These are phyloP conservation scores for Enteromius viviparus DNA, from an alignment of 2,797 vertebrate species.

Conservation along the genomic window DNA sequence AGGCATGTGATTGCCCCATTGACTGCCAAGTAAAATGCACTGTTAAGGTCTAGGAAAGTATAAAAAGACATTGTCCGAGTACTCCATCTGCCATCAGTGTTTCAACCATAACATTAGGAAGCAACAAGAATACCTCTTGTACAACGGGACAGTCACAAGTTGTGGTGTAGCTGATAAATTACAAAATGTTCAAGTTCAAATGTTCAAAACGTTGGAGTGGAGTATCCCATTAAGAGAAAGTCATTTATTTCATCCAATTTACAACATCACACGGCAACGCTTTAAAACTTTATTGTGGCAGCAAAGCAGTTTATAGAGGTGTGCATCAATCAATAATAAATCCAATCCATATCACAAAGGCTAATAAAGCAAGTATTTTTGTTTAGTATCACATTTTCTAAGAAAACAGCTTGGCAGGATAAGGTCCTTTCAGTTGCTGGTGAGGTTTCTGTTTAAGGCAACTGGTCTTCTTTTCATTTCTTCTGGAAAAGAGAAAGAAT, in stretches of 20 bases:
- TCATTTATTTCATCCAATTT: neutral
- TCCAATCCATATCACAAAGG: neutral
- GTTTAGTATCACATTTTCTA: neutral
- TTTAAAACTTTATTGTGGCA: neutral
- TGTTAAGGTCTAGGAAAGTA: too few relatives aligned
- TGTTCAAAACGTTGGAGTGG: too few relatives aligned
- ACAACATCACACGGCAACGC: neutral
- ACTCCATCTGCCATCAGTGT: too few relatives aligned
- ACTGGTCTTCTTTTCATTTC: neutral
- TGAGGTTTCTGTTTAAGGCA: neutral
- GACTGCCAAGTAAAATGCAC: too few relatives aligned
- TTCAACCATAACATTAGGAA: too few relatives aligned
- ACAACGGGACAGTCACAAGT: too few relatives aligned
- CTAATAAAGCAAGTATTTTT: slow-evolving; percentile 4
- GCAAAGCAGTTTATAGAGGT: neutral
- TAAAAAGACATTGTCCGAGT: too few relatives aligned
- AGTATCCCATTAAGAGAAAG: neutral
- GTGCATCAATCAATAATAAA: slow-evolving; percentile 5
- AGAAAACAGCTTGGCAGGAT: neutral
- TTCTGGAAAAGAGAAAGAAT: neutral
- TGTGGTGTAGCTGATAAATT: too few relatives aligned
- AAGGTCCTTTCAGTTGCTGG: neutral
- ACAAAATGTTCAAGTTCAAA: too few relatives aligned
- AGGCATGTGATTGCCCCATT: too few relatives aligned
- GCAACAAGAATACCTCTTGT: too few relatives aligned